Evolutionary conservation across 2,113 vertebrate genomes (phyloP).

Genomic region (Psilopsiagon aymara): DNA sequence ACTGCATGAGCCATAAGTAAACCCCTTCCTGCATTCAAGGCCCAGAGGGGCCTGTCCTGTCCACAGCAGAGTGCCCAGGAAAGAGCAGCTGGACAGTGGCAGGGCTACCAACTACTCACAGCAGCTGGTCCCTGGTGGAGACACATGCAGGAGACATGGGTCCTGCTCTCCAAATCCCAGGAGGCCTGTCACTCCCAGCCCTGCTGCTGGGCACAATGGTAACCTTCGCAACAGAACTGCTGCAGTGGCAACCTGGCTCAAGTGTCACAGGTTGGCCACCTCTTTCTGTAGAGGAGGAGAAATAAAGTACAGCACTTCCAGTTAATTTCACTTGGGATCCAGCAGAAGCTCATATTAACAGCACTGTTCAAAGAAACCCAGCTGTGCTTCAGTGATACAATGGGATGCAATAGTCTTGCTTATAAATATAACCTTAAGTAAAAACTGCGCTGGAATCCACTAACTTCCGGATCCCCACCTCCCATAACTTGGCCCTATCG

Average conservation of each 20-base stretch:
- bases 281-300: neutral
- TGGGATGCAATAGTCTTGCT: neutral
- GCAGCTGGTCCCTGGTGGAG: neutral
- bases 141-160: rapidly evolving
- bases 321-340: neutral
- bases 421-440: neutral
- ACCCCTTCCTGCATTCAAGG: neutral
- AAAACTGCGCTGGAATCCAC: neutral
- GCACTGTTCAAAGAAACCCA: neutral
- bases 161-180: neutral
- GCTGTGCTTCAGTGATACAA: rapidly evolving
- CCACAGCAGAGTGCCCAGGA: neutral
- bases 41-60: neutral
- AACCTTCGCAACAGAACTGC: neutral
- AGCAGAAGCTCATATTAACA: neutral
- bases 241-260: neutral
- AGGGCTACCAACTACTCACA: neutral
- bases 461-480: neutral
- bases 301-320: neutral
- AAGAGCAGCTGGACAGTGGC: neutral
- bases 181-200: neutral
- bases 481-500: neutral
- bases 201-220: rapidly evolving
- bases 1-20: neutral
- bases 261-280: neutral